Conservation (phyloP, 2,113 vertebrate species). For the Erinaceus europaeus region DNA sequence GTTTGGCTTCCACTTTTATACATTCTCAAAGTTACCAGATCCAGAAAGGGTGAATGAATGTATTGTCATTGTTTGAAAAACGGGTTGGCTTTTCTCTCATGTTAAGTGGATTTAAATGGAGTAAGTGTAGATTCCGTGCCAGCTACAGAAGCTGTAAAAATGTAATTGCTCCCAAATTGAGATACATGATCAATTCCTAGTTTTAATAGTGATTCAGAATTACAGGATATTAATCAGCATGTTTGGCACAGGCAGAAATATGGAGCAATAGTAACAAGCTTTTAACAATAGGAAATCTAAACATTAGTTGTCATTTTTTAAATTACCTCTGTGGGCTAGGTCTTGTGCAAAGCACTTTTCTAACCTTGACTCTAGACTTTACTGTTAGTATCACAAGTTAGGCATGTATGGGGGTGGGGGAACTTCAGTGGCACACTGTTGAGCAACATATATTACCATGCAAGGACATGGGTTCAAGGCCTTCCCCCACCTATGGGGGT, state of each 20-base stretch:
- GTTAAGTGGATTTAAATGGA: constrained; percentile 17
- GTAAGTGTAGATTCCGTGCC: neutral
- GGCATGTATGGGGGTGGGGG: too few species aligned
- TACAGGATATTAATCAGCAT: constrained; percentile 27
- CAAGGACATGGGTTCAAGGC: too few species aligned
- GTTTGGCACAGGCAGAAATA: neutral
- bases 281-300: neutral
- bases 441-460: too few species aligned
- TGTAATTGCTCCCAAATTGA: constrained; percentile 43
- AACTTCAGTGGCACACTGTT: too few species aligned
- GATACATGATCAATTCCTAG: constrained; percentile 23
- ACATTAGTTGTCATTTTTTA: neutral
- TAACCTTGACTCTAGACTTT: neutral
- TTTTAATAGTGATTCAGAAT: constrained; percentile 17
- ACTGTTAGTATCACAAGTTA: neutral
- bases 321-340: neutral
- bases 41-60: neutral
- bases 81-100: neutral
- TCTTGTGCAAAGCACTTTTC: neutral
- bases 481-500: too few species aligned
- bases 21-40: neutral
- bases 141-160: constrained; percentile 35
- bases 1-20: constrained; percentile 14
- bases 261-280: neutral
- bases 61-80: constrained; percentile 47